Conservation (phyloP, 2,797 vertebrate species). For the Pseudomugil tenellus region DNA sequence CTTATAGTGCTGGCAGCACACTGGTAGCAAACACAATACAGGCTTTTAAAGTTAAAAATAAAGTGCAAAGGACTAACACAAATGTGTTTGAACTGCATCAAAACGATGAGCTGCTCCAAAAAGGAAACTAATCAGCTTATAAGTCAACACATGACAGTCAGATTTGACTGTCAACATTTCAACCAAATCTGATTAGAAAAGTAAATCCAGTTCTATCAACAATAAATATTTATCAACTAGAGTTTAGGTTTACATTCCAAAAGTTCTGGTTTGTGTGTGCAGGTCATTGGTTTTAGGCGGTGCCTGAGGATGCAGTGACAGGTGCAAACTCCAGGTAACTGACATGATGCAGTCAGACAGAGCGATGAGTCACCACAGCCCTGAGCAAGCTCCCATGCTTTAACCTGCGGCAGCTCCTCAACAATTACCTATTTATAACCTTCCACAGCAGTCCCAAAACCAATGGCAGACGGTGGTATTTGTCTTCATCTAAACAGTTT, state of each 20-base stretch:
- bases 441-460: constrained; percentile 44
- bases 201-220: neutral
- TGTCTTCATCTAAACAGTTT: constrained; percentile 44
- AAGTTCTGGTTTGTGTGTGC: constrained; percentile 8
- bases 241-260: neutral
- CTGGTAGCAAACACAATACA: too few species aligned
- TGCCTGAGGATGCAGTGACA: constrained; percentile 48
- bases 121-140: neutral
- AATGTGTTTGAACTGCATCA: neutral
- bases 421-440: constrained; percentile 78
- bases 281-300: constrained; percentile 27
- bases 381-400: constrained; percentile 50
- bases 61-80: neutral
- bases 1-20: neutral
- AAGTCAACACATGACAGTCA: neutral
- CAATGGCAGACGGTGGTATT: constrained; percentile 42
- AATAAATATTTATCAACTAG: neutral
- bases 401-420: constrained; percentile 69
- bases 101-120: neutral
- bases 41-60: neutral
- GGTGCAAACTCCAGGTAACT: constrained; percentile 72
- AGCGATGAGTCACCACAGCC: constrained; percentile 67
- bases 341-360: constrained; percentile 75
- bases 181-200: neutral
- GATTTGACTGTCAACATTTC: neutral